Evolutionary conservation across 2,797 vertebrate genomes (phyloP).

Genomic region (Macroramphosus scolopax): DNA sequence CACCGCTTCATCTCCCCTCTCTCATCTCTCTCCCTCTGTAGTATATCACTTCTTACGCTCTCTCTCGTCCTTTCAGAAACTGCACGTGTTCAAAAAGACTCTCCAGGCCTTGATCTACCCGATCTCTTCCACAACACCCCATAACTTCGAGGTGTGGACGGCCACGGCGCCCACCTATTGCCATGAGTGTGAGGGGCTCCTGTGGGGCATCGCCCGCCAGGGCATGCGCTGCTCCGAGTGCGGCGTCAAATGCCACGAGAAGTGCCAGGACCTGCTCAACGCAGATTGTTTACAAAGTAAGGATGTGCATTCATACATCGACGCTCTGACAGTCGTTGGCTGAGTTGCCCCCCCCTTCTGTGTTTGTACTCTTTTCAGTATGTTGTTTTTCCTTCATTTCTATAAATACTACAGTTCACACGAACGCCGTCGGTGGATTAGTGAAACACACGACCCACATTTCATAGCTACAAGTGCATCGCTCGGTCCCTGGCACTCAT

Average conservation of each 20-base stretch:
- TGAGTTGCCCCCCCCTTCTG: too few species aligned
- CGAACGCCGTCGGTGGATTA: constrained; percentile 13
- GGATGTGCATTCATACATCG: constrained; percentile 33
- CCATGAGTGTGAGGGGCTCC: constrained; percentile 95
- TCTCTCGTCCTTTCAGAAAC: constrained; percentile 79
- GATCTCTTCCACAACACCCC: constrained; percentile 95
- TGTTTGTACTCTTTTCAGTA: too few species aligned
- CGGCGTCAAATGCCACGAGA: constrained; percentile 97
- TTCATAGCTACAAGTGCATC: constrained; percentile 10
- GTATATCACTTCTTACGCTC: neutral
- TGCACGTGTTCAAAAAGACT: constrained; percentile 96
- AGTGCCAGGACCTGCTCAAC: constrained; percentile 97
- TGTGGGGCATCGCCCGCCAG: constrained; percentile 97
- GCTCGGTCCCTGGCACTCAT: constrained; percentile 19
- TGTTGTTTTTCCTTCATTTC: too few species aligned
- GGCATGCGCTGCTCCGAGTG: constrained; percentile 97
- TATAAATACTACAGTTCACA: constrained; percentile 1
- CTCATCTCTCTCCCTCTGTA: constrained; percentile 4
- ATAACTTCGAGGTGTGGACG: constrained; percentile 98
- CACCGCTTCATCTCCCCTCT: neutral
- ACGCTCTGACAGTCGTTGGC: neutral
- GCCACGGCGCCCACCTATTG: constrained; percentile 97
- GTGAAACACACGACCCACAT: constrained; percentile 13
- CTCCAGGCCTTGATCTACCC: constrained; percentile 97
- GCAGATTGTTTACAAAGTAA: constrained; percentile 98